A percentile compares a stretch with the other conserved stretches of the same genome.
Evolutionary conservation across 2,888 invertebrate genomes (phyloP).

Genomic region (Microctonus hyperodae): DNA sequence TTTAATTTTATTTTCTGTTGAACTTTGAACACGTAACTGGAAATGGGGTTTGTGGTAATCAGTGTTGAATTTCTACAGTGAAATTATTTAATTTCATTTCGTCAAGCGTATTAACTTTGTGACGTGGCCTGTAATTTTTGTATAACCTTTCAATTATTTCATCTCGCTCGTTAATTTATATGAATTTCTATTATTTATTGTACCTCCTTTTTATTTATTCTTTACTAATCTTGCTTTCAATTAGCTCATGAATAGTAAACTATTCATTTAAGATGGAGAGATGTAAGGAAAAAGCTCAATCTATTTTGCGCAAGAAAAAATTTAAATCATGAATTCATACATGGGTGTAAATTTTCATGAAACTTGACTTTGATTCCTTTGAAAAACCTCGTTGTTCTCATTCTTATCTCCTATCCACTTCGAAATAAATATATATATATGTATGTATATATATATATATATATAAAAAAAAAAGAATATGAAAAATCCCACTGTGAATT

Average conservation of each 20-base stretch:
- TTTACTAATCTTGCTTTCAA: not conserved
- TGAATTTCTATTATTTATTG: slow-evolving; percentile 18
- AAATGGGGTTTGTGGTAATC: slow-evolving; percentile 35
- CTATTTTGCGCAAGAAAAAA: not conserved
- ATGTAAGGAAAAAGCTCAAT: not conserved
- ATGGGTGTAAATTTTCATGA: slow-evolving; percentile 9
- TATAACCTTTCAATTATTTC: not conserved
- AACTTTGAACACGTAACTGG: not conserved
- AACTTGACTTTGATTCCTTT: slow-evolving; percentile 3
- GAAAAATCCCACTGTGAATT: not conserved
- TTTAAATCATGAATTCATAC: slow-evolving; percentile 9
- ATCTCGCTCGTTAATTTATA: slow-evolving; percentile 21
- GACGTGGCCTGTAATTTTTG: slow-evolving; percentile 27
- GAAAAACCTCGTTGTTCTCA: not conserved
- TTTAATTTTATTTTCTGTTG: not conserved
- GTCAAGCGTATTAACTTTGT: slow-evolving; percentile 47
- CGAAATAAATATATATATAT: not conserved
- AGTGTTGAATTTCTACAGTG: slow-evolving; percentile 40
- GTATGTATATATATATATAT: not conserved
- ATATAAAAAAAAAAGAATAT: not conserved
- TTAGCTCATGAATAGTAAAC: not conserved
- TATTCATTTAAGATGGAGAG: too few species aligned
- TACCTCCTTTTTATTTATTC: slow-evolving; percentile 17
- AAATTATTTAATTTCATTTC: slow-evolving; percentile 51
- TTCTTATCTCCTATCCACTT: not conserved